Percentiles rank a stretch among this genome's conserved stretches.
phyloP scores from a whole-genome alignment of 2,113 vertebrate genomes.

The Megalops atlanticus region DNA sequence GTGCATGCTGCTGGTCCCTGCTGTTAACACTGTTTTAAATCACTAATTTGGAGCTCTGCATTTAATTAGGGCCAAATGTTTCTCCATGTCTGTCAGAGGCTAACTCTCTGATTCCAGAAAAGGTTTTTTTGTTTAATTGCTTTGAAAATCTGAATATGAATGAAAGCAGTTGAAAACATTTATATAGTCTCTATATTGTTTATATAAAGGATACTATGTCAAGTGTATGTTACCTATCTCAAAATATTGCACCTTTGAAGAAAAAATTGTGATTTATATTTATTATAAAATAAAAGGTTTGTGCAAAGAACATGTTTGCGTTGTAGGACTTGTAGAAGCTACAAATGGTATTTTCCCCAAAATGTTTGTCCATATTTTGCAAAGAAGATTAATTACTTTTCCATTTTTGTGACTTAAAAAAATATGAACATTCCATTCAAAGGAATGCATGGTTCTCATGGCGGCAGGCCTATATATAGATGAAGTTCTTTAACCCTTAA shows the following conservation, averaged over 20 bases:
- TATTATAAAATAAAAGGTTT: conserved; percentile 10
- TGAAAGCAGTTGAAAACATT: background rate
- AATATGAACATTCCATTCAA: too few species aligned
- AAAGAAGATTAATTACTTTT: background rate
- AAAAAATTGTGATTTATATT: conserved; percentile 9
- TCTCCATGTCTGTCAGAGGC: background rate
- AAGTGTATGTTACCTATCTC: background rate
- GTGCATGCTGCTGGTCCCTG: background rate
- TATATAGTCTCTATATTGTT: background rate
- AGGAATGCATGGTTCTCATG: too few species aligned
- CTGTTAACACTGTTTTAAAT: background rate
- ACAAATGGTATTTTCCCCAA: background rate
- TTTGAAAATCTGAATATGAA: background rate
- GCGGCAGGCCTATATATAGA: too few species aligned
- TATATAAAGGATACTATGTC: background rate
- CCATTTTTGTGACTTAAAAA: background rate
- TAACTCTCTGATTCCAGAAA: background rate
- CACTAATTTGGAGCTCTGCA: background rate
- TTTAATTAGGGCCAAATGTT: background rate
- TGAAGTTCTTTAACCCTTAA: too few species aligned
- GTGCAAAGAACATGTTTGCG: background rate
- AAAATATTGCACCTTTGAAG: background rate
- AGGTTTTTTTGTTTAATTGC: background rate
- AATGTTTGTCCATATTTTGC: background rate
- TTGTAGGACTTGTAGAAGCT: too few species aligned